Evolutionary conservation across 1,140 invertebrate species (phyloP).

Genomic region (silkworm (Bombyx mori)): DNA sequence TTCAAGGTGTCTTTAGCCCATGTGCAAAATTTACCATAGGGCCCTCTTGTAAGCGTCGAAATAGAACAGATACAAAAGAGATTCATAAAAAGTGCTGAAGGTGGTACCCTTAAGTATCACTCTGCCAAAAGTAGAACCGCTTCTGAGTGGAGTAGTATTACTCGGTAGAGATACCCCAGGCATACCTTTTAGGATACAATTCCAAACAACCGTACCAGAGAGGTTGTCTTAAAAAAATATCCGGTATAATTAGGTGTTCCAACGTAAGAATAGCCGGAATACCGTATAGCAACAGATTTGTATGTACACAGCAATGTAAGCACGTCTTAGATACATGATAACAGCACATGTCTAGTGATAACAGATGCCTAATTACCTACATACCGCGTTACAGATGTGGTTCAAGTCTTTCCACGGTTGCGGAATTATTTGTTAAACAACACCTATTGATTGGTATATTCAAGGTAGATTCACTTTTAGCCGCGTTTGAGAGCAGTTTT

Average conservation of each 20-base stretch:
- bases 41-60: background rate
- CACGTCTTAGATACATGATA: background rate
- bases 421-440: background rate
- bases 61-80: background rate
- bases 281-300: background rate
- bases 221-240: background rate
- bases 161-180: too few species aligned
- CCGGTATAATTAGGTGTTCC: background rate
- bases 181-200: background rate
- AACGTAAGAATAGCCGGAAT: background rate
- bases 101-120: too few species aligned
- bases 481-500: too few species aligned
- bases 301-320: constrained; percentile 3
- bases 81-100: too few species aligned
- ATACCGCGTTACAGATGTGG: background rate
- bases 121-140: too few species aligned
- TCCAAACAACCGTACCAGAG: background rate
- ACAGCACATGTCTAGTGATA: constrained; percentile 1
- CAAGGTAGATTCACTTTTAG: too few species aligned
- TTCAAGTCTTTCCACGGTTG: background rate
- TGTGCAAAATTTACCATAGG: too few species aligned
- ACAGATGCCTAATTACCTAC: constrained; percentile 8
- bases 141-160: too few species aligned
- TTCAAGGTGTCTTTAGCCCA: too few species aligned
- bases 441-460: too few species aligned